Evolutionary conservation across 2,797 vertebrate genomes (phyloP).

Genomic region (Protonibea diacanthus): DNA sequence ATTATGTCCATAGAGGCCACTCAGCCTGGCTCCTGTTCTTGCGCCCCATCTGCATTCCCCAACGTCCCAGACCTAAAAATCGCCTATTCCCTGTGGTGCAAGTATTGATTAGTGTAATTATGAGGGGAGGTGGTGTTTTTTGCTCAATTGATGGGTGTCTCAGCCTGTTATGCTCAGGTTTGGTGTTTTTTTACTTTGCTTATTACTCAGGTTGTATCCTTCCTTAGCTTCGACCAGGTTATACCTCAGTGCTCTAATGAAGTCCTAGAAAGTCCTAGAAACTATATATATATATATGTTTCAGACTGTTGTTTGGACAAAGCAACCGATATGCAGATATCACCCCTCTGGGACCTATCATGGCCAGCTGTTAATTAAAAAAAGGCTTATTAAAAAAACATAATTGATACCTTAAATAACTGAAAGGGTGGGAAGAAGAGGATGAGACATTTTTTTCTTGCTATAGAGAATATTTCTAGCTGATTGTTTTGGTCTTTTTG

Average conservation of each 20-base stretch:
- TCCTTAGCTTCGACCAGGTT: background rate
- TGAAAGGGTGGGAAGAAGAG: background rate
- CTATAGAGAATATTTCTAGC: background rate
- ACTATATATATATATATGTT: too few relatives aligned
- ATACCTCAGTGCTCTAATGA: background rate
- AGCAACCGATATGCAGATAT: background rate
- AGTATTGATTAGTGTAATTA: background rate
- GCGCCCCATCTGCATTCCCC: too few relatives aligned
- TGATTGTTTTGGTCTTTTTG: background rate
- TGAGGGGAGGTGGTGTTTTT: background rate
- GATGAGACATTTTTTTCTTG: background rate
- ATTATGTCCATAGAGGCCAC: too few relatives aligned
- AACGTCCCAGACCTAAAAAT: too few relatives aligned
- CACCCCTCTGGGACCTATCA: background rate
- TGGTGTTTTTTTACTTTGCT: background rate
- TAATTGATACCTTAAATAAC: background rate
- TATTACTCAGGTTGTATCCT: background rate
- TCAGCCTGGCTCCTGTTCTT: too few relatives aligned
- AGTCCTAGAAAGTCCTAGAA: too few relatives aligned
- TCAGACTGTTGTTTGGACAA: background rate
- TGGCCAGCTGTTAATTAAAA: too few relatives aligned
- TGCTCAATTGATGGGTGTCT: background rate
- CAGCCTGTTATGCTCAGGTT: background rate
- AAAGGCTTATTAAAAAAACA: background rate
- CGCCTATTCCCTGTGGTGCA: background rate